Base-by-base conservation (phyloP, 2,888 invertebrate species). In the Ophion ventricosus region DNA sequence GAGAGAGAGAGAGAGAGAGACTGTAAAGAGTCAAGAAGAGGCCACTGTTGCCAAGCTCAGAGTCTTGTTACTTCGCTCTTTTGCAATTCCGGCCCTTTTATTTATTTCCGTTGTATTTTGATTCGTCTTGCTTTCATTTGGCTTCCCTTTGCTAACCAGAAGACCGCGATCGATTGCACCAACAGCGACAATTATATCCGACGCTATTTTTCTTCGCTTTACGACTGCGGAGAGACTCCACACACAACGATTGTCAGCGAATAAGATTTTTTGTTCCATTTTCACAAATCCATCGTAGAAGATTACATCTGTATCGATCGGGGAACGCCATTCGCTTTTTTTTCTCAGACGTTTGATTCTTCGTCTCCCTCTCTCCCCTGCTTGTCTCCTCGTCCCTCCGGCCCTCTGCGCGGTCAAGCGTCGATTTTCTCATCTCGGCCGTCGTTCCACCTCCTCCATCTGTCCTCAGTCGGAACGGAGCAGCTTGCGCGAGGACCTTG, bases 11-110 rank as follows among this genome's bases (percentile, higher is more conserved):
- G 64, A 43, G 66, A 67, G 78, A 78, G 64, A 59, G 69, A 77
- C 59, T 82, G 59, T 40, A 80, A 74, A 82, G 82, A 82, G 86
- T 81, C 83, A 82, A 87, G 87, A 87, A 88, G 88, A 88, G 88
- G 90, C 90, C 89, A 91, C 91, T 89, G 91, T 91, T 91, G 91
- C 91, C 89, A 91, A 86, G 90, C 87, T 79, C 84, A 87, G 83
- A 88, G 57, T 84, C 74, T 56, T 70, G 83, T 64, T 25, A 80
- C 77, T 84, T 61, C 20, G 59, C 66, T 72, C 57, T 73, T 66
- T 82, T 23, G 25, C 54, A 29, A 76, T 72, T 73, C 70, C 63
- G 35, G 35, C 77, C 80, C 80, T 72, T 74, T 80, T 66, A 77
- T 77, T 76, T 40, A 66, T 67, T 67, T 49, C 57, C 57, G 29